Base-by-base conservation (phyloP, 1,140 invertebrate genomes). In the Pentalonia nigronervosa region DNA sequence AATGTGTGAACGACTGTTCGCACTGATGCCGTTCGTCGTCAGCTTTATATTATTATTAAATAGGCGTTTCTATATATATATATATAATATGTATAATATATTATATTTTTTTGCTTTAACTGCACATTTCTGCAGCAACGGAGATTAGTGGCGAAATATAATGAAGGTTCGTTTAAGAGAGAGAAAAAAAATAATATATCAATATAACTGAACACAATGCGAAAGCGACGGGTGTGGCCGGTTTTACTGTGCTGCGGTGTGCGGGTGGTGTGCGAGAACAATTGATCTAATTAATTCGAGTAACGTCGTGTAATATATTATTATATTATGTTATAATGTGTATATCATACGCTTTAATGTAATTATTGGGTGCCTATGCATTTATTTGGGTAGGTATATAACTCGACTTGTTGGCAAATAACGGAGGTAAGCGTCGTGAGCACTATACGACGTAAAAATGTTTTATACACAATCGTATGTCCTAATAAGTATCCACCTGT, bases 211-310 rank as follows among this genome's bases (percentile, higher is more conserved):
- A n/a, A 76, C 60, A 76, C 60, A 76, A n/a, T 76, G n/a, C n/a
- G 60, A 76, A 76, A 76, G n/a, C 60, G 60, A 76, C 60, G 60
- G 60, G 60, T 76, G 60, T 76, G 60, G n/a, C n/a, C 60, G 60
- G 60, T 76, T 76, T 76, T 76, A 76, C 60, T 76, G 30, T n/a
- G 30, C 41, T 2, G 41, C 41, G 41, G 41, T 67, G 30, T 76
- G 14, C 60, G 60, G n/a, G 30, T 76, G 60, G 60, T 76, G 60
- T 6, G 60, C n/a, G 30, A 76, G 30, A 76, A 76, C 60, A 76
- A 76, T 76, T 76, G 60, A 76, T 76, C 60, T 76, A 76, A 76
- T 76, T 76, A 76, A 76, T 76, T 14, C 60, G 14, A n/a, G 60
- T 76, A 76, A 76, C 60, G n/a, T 30, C 60, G n/a, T n/a, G n/a